Base-by-base conservation (phyloP, 1,140 invertebrate genomes). In the Drosophila subpulchrella region DNA sequence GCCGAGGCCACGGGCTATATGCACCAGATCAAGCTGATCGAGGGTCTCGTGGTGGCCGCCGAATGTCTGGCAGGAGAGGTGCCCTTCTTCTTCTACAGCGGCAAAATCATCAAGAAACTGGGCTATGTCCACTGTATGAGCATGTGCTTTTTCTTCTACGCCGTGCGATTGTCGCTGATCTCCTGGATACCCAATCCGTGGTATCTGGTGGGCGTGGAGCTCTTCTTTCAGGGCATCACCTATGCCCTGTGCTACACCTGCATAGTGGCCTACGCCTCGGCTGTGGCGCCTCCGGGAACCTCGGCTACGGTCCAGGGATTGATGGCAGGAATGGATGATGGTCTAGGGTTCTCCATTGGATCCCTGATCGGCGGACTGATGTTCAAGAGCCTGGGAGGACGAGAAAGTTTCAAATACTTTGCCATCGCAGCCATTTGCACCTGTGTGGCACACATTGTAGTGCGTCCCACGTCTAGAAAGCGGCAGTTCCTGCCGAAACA, bases 241-340 rank as follows among this genome's bases (percentile, higher is more conserved):
- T 97, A 96, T 91, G 96, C 96, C 0, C 91, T 97, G 0, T 95
- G 95, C 70, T 97, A 97, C 75, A 95, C 96, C 0, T 95, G 95
- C 2, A 96, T 97, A 36, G 96, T 97, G 6, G 95, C 94, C 0
- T 97, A 97, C 81, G 96, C 96, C 1, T 96, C 95, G 36, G 94
- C 93, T 6, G 93, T 97, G 17, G 94, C 96, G 0, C 96, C 96
- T 1, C 94, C 95, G 0, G 96, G 96, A 1, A 95, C 96, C n/a
- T 96, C 96, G 4, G 96, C 96, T 3, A 97, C 96, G 0, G 95
- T 97, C 17, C 96, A 97, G 90, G 96, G 96, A 1, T 94, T 97
- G 39, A 95, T 96, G 34, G 96, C 96, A n/a, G 96, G 96, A 17
- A 95, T 96, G 94, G 96, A 97, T 78, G 96, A 97, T 75, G 96